Base-by-base conservation (phyloP, 2,113 vertebrate genomes). In the Himantopus leucocephalus region DNA sequence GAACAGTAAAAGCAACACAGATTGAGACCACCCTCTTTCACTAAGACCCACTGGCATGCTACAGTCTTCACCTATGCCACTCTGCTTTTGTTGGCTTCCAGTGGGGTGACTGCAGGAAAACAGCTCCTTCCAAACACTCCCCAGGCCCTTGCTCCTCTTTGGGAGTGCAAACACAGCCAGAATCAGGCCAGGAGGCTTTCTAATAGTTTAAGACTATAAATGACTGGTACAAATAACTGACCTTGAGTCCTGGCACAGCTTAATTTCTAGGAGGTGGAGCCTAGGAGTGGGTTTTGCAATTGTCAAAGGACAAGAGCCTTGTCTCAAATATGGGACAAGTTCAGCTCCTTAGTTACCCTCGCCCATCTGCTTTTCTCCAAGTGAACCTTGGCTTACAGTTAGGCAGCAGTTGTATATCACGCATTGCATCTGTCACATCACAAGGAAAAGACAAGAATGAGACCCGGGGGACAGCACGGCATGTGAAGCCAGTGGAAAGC, bases 371-470 rank as follows among this genome's bases (percentile, higher is more conserved):
- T 63, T 72, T 88, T 45, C 56, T 96, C 64, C 39, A 72, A 24
- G 32, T 72, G 52, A 71, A 53, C 78, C 12, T 47, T 55, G 26
- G 58, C 8, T 85, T 63, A 47, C 13, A 53, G 22, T 18, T 67
- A 77, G 41, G 50, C 37, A 84, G 12, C 22, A 80, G 26, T 71
- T n/a, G 12, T 67, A 23, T 13, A 68, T 86, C n/a, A 37, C 1
- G 1, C 1, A 0, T 27, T 63, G 12, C 41, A 64, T 73, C 74
- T 90, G 22, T 76, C 76, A 47, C 0, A 0, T 53, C 58, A 47
- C 34, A 47, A 81, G 23, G 6, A 91, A 63, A 92, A 76, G 29
- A 48, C 1, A 4, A 75, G 56, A 88, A 24, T 52, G 52, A 71
- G 77, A 63, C 27, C 29, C 0, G 0, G 17, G 30, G 20, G 53